Base-by-base conservation (phyloP, 2,113 vertebrate genomes). In the Labeo rohita region DNA sequence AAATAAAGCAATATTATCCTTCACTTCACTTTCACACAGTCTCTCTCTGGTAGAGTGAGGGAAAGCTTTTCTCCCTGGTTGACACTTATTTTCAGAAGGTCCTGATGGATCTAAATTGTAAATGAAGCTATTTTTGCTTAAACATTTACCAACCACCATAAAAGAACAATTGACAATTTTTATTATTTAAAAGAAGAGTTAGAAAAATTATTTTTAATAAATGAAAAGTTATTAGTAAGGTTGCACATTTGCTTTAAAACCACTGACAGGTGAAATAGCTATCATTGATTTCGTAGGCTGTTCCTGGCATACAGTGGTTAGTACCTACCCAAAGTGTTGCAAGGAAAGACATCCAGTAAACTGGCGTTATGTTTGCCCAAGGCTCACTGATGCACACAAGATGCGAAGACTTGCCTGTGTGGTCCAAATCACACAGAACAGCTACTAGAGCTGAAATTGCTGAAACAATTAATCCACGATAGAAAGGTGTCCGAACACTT, bases 1-100 rank as follows among this genome's bases (percentile, higher is more conserved):
- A 54, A 80, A 70, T 21, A 83, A 86, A 73, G 77, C 28, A 80
- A 52, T 50, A 28, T 84, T 75, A 9, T 50, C n/a, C 45, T 39
- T 15, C 21, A 36, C 11, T 21, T 47, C 15, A 50, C 45, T 85
- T 81, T 81, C 49, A 76, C 66, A 65, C 83, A 66, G 39, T 75
- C 72, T 74, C 47, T 18, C 56, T 85, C 56, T 21, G 59, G 34
- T 78, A 72, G 61, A 47, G 12, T 18, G 39, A 61, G 72, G 52
- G 68, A 83, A 47, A n/a, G 39, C 15, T 12, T 49, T 77, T 80
- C 59, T 66, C 9, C 8, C n/a, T 5, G 49, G 4, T 10, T 65
- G 66, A 65, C 54, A 21, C 10, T 11, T 34, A 18, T 49, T 21
- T 73, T 63, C 39, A 45, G 43, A 28, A 66, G 12, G 28, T 78